Conservation (phyloP, 1,140 invertebrate species). For the Hypsibius dujardini region DNA sequence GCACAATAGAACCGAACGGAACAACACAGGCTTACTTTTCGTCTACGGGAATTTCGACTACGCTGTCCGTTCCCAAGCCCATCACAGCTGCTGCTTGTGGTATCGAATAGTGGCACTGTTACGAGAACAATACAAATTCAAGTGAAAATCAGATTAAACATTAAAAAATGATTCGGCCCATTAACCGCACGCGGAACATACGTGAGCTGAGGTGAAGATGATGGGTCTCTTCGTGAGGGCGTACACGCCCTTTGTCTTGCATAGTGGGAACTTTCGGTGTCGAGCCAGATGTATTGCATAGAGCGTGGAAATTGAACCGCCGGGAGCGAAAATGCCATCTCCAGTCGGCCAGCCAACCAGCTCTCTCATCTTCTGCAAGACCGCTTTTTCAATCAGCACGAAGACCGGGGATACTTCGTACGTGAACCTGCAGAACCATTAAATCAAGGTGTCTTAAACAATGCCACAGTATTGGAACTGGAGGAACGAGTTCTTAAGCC, state of each 20-base stretch:
- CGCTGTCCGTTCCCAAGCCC: constrained; percentile 87
- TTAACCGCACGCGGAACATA: constrained; percentile 34
- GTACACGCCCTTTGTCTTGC: constrained; percentile 75
- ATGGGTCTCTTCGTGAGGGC: constrained; percentile 65
- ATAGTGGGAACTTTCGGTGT: constrained; percentile 81
- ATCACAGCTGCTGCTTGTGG: constrained; percentile 84
- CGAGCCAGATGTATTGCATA: constrained; percentile 86
- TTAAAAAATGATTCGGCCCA: no score
- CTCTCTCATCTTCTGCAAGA: constrained; percentile 77
- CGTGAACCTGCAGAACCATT: constrained; percentile 50
- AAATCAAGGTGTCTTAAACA: no score
- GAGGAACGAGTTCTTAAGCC: no score
- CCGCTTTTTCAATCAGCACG: constrained; percentile 91
- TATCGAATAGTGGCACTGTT: constrained; percentile 89
- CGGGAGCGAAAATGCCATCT: constrained; percentile 87
- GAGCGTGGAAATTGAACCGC: constrained; percentile 89
- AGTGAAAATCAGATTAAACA: no score
- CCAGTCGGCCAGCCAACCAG: constrained; percentile 76
- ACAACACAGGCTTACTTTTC: constrained; percentile 37
- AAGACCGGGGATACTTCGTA: constrained; percentile 98
- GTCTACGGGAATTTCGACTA: constrained; percentile 73
- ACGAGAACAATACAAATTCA: constrained; percentile 23
- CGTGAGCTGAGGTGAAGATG: constrained; percentile 92
- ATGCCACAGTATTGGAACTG: no score
- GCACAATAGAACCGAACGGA: no score